phyloP scores from a whole-genome alignment of 1,140 invertebrate species.

The Nephotettix cincticeps region DNA sequence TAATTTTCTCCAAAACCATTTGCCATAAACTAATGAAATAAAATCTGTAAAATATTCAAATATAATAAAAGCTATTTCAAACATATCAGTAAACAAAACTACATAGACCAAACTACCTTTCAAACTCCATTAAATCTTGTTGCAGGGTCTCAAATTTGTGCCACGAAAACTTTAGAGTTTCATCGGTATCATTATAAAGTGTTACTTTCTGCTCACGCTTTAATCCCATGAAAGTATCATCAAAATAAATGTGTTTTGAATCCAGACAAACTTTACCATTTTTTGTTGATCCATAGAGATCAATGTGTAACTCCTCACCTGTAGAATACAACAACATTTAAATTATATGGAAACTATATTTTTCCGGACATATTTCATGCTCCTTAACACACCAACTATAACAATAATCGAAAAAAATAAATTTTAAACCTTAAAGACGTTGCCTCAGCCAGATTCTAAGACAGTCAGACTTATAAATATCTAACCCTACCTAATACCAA shows the following conservation, averaged over 20 bases:
- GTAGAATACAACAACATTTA: background rate
- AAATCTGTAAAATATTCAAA: background rate
- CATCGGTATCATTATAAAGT: background rate
- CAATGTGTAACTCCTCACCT: background rate
- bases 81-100: background rate
- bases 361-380: no score
- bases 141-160: background rate
- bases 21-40: background rate
- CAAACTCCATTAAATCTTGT: background rate
- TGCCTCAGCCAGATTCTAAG: no score
- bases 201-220: background rate
- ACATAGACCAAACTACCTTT: background rate
- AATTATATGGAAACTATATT: no score
- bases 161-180: background rate
- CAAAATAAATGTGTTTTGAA: background rate
- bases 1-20: background rate
- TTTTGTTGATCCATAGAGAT: background rate
- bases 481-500: no score
- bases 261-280: background rate
- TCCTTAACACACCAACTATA: no score
- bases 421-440: no score
- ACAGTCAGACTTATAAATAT: no score
- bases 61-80: background rate
- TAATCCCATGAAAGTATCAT: slow-evolving; percentile 1
- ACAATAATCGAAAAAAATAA: no score